Percentiles rank a stretch among this genome's conserved stretches.
phyloP scores from a whole-genome alignment of 2,888 invertebrate species.

The Dorcus parallelipipedus region DNA sequence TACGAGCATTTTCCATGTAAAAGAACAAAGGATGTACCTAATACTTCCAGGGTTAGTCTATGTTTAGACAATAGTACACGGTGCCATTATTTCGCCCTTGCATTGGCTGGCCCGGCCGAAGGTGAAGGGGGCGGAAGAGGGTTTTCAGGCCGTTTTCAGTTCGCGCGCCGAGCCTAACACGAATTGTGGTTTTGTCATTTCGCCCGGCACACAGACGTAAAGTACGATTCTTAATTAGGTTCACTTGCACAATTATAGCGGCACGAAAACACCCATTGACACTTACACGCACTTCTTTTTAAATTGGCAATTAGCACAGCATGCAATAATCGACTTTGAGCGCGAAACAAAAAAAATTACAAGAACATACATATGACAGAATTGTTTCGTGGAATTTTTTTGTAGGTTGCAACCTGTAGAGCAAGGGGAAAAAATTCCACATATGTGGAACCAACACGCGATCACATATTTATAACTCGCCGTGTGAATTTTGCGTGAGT shows the following conservation, averaged over 20 bases:
- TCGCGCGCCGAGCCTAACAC: constrained; percentile 27
- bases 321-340: not conserved
- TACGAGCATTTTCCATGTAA: too few species aligned
- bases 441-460: too few species aligned
- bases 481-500: too few species aligned
- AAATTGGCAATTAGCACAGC: not conserved
- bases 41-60: not conserved
- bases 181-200: constrained; percentile 23
- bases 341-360: too few species aligned
- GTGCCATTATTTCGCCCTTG: constrained; percentile 9
- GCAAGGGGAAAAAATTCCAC: too few species aligned
- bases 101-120: constrained; percentile 7
- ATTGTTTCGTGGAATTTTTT: too few species aligned
- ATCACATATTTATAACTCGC: too few species aligned
- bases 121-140: constrained; percentile 12
- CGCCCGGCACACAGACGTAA: constrained; percentile 5
- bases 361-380: too few species aligned
- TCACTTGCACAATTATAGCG: not conserved
- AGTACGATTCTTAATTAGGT: constrained; percentile 13
- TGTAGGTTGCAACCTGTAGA: too few species aligned
- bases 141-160: constrained; percentile 24
- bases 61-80: constrained; percentile 5
- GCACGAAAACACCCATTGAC: not conserved
- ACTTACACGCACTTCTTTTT: not conserved
- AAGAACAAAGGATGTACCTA: too few species aligned